Evolutionary conservation across 2,888 invertebrate species (phyloP), one percentile per base, ranked within the genome.

Genomic region (Zhengitettix transpicula): DNA sequence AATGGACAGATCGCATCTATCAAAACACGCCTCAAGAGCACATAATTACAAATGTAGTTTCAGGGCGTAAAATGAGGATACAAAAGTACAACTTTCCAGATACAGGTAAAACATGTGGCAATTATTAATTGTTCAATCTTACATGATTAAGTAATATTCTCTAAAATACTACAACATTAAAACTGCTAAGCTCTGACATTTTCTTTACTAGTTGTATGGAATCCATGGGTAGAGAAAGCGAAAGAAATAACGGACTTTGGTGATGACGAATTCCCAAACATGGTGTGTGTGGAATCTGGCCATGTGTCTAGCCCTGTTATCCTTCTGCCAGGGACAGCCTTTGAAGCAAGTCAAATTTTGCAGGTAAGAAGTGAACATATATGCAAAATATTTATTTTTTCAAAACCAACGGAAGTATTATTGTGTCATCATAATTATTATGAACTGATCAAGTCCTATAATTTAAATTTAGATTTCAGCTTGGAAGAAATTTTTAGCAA

Each of bases 231-330:
- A 65, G 93, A 94, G 68, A 89, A 88, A 73, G 94, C 95, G 40
- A 87, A 90, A 68, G 91, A 91, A 72, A 90, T 95, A 77, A 80
- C 84, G 3, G 96, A 96, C 75, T 93, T 96, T 73, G 95, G 93
- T n/a, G 93, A 95, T 74, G 93, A 94, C 70, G 95, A 96, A 75
- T 96, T 91, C 75, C 91, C 90, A 11, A 91, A 90, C 73, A 95
- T 97, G 95, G 81, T 96, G 67, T 97, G 96, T 74, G 91, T 97
- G 63, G 96, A 96, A 76, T 87, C 93, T 62, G 95, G 94, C 40
- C 87, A 89, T 69, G 92, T 95, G 28, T 87, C 88, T 65, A 83
- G 86, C 69, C 92, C 92, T 61, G 87, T 92, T 61, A 86, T 90
- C 70, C 79, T 95, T 66, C 77, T 90, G 69, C 92, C 93, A 62